A percentile compares a stretch with the other conserved stretches of the same genome.
Conservation (phyloP, 2,797 vertebrate genomes). For the Peromyscus eremicus region DNA sequence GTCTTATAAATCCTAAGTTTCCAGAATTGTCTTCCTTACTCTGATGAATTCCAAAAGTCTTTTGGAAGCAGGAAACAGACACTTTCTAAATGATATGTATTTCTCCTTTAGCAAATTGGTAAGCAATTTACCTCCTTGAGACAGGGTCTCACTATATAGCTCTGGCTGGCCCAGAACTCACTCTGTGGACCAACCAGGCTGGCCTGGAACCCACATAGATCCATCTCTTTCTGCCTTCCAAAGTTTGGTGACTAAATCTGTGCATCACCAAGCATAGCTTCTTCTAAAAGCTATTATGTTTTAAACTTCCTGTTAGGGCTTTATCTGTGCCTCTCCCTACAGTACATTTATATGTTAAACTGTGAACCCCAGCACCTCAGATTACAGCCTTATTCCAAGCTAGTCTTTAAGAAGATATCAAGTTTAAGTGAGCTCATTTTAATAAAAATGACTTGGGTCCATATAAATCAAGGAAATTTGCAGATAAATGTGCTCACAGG, state of each 20-base stretch:
- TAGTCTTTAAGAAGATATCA: neutral
- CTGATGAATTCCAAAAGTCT: conserved; percentile 19
- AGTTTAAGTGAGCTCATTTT: conserved; percentile 27
- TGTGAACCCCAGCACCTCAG: neutral
- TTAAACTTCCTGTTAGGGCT: neutral
- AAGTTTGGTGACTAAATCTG: too few relatives aligned
- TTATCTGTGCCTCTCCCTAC: neutral
- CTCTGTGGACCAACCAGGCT: neutral
- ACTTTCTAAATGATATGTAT: conserved; percentile 23
- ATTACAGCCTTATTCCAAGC: neutral
- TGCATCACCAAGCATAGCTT: neutral
- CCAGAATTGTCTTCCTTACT: neutral
- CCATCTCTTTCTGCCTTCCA: neutral
- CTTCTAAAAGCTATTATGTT: neutral
- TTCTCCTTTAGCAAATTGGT: neutral
- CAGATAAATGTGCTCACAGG: neutral
- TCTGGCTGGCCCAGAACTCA: neutral
- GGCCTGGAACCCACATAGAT: neutral
- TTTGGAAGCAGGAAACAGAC: conserved; percentile 8
- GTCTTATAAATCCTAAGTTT: neutral
- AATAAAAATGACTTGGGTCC: neutral
- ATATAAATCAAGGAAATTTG: neutral
- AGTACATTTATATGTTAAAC: neutral
- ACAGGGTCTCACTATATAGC: neutral
- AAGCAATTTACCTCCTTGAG: neutral